A percentile compares a stretch with the other conserved stretches of the same genome.
phyloP scores from a whole-genome alignment of 2,888 invertebrate genomes.

The Drosophila anomelani region DNA sequence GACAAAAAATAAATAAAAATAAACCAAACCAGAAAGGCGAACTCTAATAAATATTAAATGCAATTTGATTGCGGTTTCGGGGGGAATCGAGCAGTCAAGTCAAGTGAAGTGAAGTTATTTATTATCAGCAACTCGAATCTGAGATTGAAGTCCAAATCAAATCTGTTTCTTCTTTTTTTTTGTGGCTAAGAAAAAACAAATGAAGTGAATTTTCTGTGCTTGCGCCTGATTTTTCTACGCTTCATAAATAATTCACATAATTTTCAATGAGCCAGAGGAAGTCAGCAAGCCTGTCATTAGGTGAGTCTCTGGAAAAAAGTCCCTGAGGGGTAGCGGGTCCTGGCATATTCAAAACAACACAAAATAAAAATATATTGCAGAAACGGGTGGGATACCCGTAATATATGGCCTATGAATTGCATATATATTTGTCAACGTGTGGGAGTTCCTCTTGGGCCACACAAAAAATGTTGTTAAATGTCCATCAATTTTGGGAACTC shows the following conservation, averaged over 20 bases:
- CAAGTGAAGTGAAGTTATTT: constrained; percentile 32
- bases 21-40: constrained; percentile 3
- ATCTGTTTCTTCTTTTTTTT: not conserved
- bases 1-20: not conserved
- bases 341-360: constrained; percentile 26
- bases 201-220: constrained; percentile 16
- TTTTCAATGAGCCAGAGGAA: constrained; percentile 49
- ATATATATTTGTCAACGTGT: constrained; percentile 27
- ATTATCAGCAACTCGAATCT: constrained; percentile 30
- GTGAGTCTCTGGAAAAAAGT: not conserved
- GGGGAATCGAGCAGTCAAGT: constrained; percentile 21
- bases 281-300: constrained; percentile 17
- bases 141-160: constrained; percentile 38
- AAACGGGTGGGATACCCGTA: not conserved
- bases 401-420: constrained; percentile 28
- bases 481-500: constrained; percentile 24
- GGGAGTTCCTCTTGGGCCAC: constrained; percentile 2
- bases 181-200: constrained; percentile 1
- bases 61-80: constrained; percentile 68
- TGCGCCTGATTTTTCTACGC: constrained; percentile 32
- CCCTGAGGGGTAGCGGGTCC: constrained; percentile 13
- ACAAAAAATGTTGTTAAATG: constrained; percentile 21
- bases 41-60: constrained; percentile 72
- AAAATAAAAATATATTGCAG: constrained; percentile 4
- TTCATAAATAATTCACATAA: constrained; percentile 64